A percentile compares a stretch with the other conserved stretches of the same genome.
These are phyloP conservation scores for Synaphobranchus kaupii DNA, from an alignment of 2,797 vertebrate species.

Conservation along the genomic window DNA sequence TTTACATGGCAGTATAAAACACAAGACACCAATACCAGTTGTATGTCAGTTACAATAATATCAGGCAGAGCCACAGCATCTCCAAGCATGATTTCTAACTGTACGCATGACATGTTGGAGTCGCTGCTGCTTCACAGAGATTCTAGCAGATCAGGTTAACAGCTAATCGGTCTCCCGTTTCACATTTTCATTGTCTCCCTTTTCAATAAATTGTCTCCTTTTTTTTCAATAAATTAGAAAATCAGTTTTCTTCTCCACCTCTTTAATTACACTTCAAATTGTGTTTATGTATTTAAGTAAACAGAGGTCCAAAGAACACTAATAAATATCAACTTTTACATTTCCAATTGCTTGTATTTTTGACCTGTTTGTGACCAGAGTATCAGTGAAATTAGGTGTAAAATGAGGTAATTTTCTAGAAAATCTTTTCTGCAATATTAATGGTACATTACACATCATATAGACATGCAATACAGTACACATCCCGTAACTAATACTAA, in stretches of 20 bases:
- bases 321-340: constrained; percentile 23
- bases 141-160: background rate
- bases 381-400: background rate
- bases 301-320: constrained; percentile 67
- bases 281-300: constrained; percentile 72
- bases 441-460: background rate
- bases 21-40: background rate
- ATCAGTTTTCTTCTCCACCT: constrained; percentile 66
- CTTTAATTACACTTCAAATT: constrained; percentile 70
- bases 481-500: background rate
- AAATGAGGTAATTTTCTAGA: no score
- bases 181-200: constrained; percentile 13
- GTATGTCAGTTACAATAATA: constrained; percentile 6
- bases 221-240: constrained; percentile 67
- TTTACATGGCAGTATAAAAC: background rate
- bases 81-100: background rate
- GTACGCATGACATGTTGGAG: background rate
- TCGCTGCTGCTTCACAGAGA: background rate
- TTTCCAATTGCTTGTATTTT: constrained; percentile 1
- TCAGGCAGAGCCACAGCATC: background rate
- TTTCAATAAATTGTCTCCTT: constrained; percentile 22
- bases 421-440: background rate
- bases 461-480: background rate
- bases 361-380: background rate
- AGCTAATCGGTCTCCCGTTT: background rate